Conservation (phyloP, 2,113 vertebrate species). For the Chamaea fasciata region DNA sequence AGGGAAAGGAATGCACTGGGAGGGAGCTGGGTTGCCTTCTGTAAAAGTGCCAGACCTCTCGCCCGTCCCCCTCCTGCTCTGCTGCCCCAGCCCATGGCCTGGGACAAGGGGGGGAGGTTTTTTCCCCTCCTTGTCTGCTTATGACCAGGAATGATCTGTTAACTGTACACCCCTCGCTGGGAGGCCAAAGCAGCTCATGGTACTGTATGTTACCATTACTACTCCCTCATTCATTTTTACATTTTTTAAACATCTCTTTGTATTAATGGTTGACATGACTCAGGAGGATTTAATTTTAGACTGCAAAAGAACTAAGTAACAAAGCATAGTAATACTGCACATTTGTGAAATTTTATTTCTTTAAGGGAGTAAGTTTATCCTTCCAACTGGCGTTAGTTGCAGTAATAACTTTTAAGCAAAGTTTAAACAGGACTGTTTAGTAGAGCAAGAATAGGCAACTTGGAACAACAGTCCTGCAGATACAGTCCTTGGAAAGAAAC, state of each 20-base stretch:
- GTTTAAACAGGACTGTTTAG: not conserved
- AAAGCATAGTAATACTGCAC: not conserved
- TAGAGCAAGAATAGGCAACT: not conserved
- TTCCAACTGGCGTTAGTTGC: not conserved
- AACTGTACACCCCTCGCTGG: constrained; percentile 77
- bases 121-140: constrained; percentile 42
- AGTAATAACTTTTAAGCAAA: constrained; percentile 36
- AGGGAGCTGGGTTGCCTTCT: constrained; percentile 69
- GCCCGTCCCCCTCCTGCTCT: not conserved
- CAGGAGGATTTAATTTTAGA: constrained; percentile 58
- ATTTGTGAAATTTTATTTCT: not conserved
- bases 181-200: constrained; percentile 87
- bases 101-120: not conserved
- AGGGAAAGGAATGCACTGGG: constrained; percentile 71
- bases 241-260: constrained; percentile 58
- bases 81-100: not conserved
- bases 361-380: not conserved
- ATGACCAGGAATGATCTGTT: constrained; percentile 79
- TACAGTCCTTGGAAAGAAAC: constrained; percentile 22
- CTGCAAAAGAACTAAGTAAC: constrained; percentile 20
- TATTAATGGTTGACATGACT: constrained; percentile 65
- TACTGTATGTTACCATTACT: constrained; percentile 93
- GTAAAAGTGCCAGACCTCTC: constrained; percentile 61
- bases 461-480: not conserved
- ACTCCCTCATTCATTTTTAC: constrained; percentile 92